Conservation (phyloP, 2,797 vertebrate genomes). For the Calcarius lapponicus region DNA sequence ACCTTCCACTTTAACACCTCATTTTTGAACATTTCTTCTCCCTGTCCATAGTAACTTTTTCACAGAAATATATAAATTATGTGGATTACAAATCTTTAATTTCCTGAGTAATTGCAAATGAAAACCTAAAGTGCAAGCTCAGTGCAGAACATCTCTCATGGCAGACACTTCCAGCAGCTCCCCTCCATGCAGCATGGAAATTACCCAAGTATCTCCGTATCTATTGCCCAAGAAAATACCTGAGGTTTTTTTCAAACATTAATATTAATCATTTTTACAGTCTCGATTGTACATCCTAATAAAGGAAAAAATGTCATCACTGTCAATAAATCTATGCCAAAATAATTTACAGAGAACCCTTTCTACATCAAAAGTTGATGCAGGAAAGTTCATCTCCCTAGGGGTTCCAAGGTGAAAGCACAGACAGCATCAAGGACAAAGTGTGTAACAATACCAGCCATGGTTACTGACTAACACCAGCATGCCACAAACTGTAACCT, state of each 20-base stretch:
- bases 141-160: not conserved
- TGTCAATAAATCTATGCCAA: not conserved
- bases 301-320: not conserved
- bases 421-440: not conserved
- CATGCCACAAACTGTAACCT: fast-evolving
- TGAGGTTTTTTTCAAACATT: not conserved
- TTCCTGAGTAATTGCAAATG: not conserved
- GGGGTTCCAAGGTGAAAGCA: not conserved
- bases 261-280: not conserved
- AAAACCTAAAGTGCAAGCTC: not conserved
- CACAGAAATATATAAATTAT: not conserved
- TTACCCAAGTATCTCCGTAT: not conserved
- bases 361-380: not conserved
- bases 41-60: not conserved
- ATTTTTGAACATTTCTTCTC: not conserved
- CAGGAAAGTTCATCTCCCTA: not conserved
- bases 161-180: not conserved
- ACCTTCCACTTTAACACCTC: not conserved
- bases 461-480: not conserved
- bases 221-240: not conserved
- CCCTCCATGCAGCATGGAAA: not conserved
- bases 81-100: not conserved
- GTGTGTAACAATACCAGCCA: not conserved
- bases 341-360: not conserved
- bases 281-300: not conserved